Evolutionary conservation across 2,888 invertebrate species (phyloP).

Genomic region (Diploptera punctata): DNA sequence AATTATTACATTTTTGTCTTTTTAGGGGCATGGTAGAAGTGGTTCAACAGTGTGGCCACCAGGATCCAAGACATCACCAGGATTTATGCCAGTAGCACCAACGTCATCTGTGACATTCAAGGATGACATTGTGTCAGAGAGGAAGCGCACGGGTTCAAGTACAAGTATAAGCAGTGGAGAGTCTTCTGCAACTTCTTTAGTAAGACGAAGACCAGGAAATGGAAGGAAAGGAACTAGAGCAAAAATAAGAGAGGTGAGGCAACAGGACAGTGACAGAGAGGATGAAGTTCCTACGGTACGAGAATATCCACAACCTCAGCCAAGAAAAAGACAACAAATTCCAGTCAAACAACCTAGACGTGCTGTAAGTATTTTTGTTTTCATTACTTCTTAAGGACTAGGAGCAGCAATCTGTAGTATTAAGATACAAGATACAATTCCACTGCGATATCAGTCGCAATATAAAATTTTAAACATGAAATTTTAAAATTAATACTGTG

Average conservation of each 20-base stretch:
- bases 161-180: conserved; percentile 38
- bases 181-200: conserved; percentile 39
- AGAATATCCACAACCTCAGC: conserved; percentile 26
- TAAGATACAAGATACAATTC: too few species aligned
- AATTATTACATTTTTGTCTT: not conserved
- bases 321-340: conserved; percentile 23
- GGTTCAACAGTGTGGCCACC: not conserved
- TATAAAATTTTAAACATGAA: too few species aligned
- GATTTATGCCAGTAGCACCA: conserved; percentile 44
- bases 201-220: conserved; percentile 33
- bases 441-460: too few species aligned
- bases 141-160: conserved; percentile 27
- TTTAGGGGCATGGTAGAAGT: not conserved
- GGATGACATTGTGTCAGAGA: conserved; percentile 28
- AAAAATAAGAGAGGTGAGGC: not conserved
- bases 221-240: not conserved
- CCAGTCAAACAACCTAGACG: not conserved
- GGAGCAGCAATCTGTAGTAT: too few species aligned
- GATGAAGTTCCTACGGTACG: conserved; percentile 2
- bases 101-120: conserved; percentile 39
- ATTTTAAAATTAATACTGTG: too few species aligned
- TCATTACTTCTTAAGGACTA: too few species aligned
- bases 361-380: not conserved
- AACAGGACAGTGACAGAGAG: not conserved
- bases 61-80: conserved; percentile 11